Evolutionary conservation across 2,113 vertebrate species (phyloP), one percentile per base, ranked within the genome.

Genomic region (Oxyruncus cristatus): DNA sequence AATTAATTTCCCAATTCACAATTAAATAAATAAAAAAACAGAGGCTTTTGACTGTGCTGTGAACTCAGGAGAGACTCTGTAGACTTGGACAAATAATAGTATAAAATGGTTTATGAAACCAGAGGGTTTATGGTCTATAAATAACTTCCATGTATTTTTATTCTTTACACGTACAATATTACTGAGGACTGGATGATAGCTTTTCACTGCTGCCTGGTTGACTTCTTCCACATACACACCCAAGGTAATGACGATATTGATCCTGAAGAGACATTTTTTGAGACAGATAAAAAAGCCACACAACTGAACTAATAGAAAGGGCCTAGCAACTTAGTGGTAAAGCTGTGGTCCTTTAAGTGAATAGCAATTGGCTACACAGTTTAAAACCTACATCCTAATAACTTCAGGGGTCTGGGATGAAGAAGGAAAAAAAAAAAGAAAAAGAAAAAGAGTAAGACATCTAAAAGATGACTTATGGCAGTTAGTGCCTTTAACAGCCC

Each of bases 201-300:
- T 98, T 98, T 97, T 97, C 96, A 91, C 97, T 97, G 92, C 95
- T 97, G 97, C 96, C 95, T 97, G 95, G 97, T 97, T 97, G 97
- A 98, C 96, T 97, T 97, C 96, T 96, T 95, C 94, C 94, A 96
- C 92, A 93, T 76, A 96, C 91, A 95, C 89, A 93, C 95, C 76
- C 97, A 96, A 97, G 94, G 96, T 98, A 98, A 98, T 98, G 93
- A 98, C 50, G 71, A 97, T 98, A 98, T 97, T 97, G 97, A 98
- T 98, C 97, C 90, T 85, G 89, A 97, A 97, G 93, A 97, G 89
- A 96, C 83, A 96, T 92, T 97, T 98, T 98, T 97, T 91, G 94
- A 97, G 87, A 95, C 91, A 94, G 96, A 97, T 97, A 95, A 97
- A 98, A 93, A 95, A 97, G 74, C 80, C 93, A 94, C 87, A 87